Evolutionary conservation across 2,113 vertebrate genomes (phyloP), one percentile per base, ranked within the genome.

Genomic region (Columbina picui): DNA sequence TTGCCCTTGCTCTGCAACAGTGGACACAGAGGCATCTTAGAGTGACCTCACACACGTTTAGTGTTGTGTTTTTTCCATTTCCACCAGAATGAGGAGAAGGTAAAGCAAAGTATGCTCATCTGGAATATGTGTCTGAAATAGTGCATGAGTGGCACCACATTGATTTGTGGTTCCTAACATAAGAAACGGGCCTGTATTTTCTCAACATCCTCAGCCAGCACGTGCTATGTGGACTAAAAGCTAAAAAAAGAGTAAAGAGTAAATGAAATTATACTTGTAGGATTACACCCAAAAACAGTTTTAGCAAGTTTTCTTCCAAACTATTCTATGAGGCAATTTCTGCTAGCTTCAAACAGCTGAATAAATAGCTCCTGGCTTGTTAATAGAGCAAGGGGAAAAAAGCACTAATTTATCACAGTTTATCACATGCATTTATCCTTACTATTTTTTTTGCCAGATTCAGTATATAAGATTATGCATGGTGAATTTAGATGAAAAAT

Each of bases 311-410:
- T 83, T 93, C 71, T 90, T 90, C 38, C 52, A 52, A 90, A 81
- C 23, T 55, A n/a, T 57, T 53, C 59, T 85, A 27, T 52, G 77
- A 80, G 14, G 45, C 55, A 87, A 70, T 69, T 90, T 93, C 38
- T 95, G 14, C 71, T 34, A 78, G 87, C 79, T 92, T 90, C 71
- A 89, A 94, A 78, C 75, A 92, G 85, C 85, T 93, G 87, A 90
- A 86, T 96, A 94, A 96, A 96, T 67, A 95, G 56, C 60, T 93
- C 12, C 71, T 63, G 59, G 90, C 63, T 94, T 97, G 41, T 94
- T 93, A 70, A 83, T 57, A 47, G 9, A 91, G 59, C 13, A 41
- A 14, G 9, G 27, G 0, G 1, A 13, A 45, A 52, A 76, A 8
- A 5, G 1, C 27, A 84, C 61, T 88, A 74, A 91, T 96, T 93